phyloP scores from a whole-genome alignment of 2,113 vertebrate genomes.

The Anolis carolinensis region DNA sequence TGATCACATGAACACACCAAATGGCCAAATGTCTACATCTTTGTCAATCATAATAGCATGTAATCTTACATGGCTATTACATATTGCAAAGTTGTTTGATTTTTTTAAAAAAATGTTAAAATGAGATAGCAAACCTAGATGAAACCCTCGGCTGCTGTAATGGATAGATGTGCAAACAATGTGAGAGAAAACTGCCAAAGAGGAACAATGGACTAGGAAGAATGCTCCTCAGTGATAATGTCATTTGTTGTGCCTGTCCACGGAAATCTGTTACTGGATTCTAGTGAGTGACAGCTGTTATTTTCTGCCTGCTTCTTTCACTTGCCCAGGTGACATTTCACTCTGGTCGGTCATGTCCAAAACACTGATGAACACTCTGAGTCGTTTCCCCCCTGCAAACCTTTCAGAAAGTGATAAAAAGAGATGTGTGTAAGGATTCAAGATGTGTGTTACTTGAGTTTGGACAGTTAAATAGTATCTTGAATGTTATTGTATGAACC shows the following conservation, averaged over 20 bases:
- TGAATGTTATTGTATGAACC: not conserved
- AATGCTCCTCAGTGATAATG: not conserved
- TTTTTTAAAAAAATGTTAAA: not conserved
- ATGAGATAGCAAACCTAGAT: not conserved
- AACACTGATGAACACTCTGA: constrained; percentile 2
- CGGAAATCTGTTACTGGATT: not conserved
- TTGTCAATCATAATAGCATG: not conserved
- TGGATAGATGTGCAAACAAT: not conserved
- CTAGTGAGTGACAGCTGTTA: constrained; percentile 1
- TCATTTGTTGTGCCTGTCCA: constrained; percentile 4
- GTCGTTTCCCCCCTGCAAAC: not conserved
- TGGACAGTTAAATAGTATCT: not conserved
- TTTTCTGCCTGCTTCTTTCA: not conserved
- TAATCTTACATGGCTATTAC: not conserved
- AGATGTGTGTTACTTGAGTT: too few species aligned
- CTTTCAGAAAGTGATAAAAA: not conserved
- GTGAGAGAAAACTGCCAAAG: not conserved
- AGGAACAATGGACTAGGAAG: not conserved
- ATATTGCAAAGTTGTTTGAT: not conserved
- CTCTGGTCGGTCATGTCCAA: not conserved
- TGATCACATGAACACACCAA: not conserved
- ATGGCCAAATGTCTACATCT: not conserved
- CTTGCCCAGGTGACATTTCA: constrained; percentile 8
- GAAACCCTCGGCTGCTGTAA: not conserved
- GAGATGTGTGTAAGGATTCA: not conserved